These are phyloP conservation scores for Pandemis cinnamomeana DNA, from an alignment of 2,888 invertebrate species.

Conservation along the genomic window DNA sequence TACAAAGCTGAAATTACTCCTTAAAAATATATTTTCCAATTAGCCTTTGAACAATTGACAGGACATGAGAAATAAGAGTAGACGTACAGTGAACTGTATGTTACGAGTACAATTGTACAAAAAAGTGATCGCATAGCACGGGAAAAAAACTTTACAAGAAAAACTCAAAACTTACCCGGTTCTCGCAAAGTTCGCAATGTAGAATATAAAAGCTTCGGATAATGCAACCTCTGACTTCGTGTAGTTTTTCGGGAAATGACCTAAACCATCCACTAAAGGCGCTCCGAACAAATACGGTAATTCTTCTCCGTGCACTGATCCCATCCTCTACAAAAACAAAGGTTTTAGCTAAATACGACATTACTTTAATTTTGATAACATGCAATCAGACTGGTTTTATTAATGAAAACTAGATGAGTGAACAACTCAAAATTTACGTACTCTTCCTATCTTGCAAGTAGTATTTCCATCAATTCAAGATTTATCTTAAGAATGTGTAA, in stretches of 20 bases:
- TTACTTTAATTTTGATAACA: background rate
- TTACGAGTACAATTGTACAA: background rate
- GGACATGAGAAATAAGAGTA: too few relatives aligned
- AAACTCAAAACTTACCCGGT: conserved; percentile 89
- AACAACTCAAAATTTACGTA: too few relatives aligned
- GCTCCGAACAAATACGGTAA: conserved; percentile 96
- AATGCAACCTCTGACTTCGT: conserved; percentile 93
- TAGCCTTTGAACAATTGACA: too few relatives aligned
- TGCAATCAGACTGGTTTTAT: too few relatives aligned
- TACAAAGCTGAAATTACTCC: too few relatives aligned
- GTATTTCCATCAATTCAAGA: too few relatives aligned
- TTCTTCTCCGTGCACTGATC: conserved; percentile 96
- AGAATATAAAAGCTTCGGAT: conserved; percentile 94
- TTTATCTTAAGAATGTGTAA: too few relatives aligned
- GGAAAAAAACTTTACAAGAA: background rate
- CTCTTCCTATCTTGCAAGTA: too few relatives aligned
- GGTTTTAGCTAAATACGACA: background rate
- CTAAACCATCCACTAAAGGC: conserved; percentile 92
- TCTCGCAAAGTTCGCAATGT: conserved; percentile 94
- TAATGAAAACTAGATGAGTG: too few relatives aligned
- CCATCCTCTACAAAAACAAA: conserved; percentile 88
- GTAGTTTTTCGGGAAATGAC: conserved; percentile 94
- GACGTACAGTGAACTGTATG: too few relatives aligned
- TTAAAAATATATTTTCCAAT: too few relatives aligned
- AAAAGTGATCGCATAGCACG: background rate